Evolutionary conservation across 2,888 invertebrate genomes (phyloP), one percentile per base, ranked within the genome.

Genomic region (Dione vanillae): DNA sequence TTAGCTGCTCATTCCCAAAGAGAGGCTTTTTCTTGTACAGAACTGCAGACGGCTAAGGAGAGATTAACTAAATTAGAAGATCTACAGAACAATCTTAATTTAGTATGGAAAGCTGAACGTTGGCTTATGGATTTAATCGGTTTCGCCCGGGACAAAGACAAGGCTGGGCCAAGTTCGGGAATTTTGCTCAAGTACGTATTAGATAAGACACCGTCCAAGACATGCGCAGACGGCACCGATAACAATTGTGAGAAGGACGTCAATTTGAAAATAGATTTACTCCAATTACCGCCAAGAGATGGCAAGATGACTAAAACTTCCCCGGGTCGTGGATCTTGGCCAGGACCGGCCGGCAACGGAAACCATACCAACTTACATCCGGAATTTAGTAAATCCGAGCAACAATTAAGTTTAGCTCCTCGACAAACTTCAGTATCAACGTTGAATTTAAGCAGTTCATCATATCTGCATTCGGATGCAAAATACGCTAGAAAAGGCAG

Each of bases 111-210:
- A 83, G 96, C 96, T 20, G 96, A 98, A 54, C 95, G 99, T 19
- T 99, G 99, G 99, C 94, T 99, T 20, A 97, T 98, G 95, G 98
- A 99, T 83, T 96, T 99, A 8, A 98, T 99, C 67, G 96, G 97
- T 0, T 98, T 98, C 84, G 98, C 99, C 0, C 95, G 99, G 73
- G 99, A 99, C 73, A 94, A 92, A 78, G 94, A 92, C 74, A 93
- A 92, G 76, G 85, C 89, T 11, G 82, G 84, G 0, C 84, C 87
- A 2, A 88, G 89, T 73, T 94, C 94, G 43, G 92, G 95, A 56
- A 92, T 92, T 84, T 81, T 91, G 77, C 85, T 94, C 78, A 93
- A 90, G 79, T 80, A 90, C 66, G 80, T 93, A 49, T 78, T 92
- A 69, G 91, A 92, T 59, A 89, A 87, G 74, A 88, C 85, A 51